phyloP scores from a whole-genome alignment of 2,888 invertebrate species.

The Sinotaia quadrata region DNA sequence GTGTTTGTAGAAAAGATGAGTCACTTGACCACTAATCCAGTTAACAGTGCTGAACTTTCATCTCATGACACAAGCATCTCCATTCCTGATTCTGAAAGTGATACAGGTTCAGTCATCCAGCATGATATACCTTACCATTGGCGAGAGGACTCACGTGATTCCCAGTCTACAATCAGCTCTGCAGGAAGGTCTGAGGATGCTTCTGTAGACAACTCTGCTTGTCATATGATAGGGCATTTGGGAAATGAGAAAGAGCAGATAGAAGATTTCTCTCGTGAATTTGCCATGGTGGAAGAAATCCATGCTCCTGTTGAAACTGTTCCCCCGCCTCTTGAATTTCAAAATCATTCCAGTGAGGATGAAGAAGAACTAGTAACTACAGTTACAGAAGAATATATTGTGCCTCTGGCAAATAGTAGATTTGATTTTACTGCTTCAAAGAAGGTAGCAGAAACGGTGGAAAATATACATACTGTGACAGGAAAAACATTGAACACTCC shows the following conservation, averaged over 20 bases:
- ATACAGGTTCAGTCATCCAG: conserved; percentile 43
- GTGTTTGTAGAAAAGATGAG: conserved; percentile 50
- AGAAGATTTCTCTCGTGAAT: background rate
- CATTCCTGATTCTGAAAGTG: conserved; percentile 38
- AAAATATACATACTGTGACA: background rate
- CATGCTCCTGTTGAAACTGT: conserved; percentile 29
- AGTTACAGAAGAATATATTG: conserved; percentile 37
- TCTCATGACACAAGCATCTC: conserved; percentile 35
- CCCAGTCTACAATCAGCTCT: conserved; percentile 29
- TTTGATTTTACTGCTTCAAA: conserved; percentile 35
- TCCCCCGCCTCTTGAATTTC: conserved; percentile 42
- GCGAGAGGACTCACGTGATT: conserved; percentile 32
- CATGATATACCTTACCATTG: conserved; percentile 19
- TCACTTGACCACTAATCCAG: conserved; percentile 34
- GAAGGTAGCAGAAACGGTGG: conserved; percentile 33
- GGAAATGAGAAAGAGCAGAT: background rate
- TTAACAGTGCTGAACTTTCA: background rate
- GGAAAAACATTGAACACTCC: background rate
- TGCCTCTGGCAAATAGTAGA: conserved; percentile 37
- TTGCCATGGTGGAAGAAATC: conserved; percentile 34
- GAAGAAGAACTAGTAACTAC: conserved; percentile 39
- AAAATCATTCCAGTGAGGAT: conserved; percentile 26
- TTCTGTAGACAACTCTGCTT: background rate
- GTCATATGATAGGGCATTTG: background rate
- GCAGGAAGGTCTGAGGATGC: background rate